These are phyloP conservation scores for Podarcis muralis DNA, from an alignment of 2,113 vertebrate species.

Conservation along the genomic window DNA sequence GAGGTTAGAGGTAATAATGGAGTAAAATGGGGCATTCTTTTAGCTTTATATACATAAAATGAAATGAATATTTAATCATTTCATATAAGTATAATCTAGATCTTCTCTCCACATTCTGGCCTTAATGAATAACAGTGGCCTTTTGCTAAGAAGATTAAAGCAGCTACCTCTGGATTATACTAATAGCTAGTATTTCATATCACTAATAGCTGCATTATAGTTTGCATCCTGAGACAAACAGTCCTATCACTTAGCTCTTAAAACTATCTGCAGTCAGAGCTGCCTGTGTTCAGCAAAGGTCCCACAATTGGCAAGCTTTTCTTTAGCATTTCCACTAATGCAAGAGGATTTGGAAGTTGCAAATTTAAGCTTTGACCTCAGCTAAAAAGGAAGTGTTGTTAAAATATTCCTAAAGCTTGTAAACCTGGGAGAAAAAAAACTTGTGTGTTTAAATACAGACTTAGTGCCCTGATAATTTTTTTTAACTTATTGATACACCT, in stretches of 20 bases:
- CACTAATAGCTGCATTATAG: not conserved
- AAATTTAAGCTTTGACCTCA: constrained; percentile 24
- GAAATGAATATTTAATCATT: rapidly evolving
- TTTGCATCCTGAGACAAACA: constrained; percentile 37
- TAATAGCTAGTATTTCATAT: constrained; percentile 20
- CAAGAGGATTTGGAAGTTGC: not conserved
- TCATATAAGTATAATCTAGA: not conserved
- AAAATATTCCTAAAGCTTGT: not conserved
- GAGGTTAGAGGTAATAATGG: not conserved
- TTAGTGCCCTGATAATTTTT: not conserved
- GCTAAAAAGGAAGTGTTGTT: not conserved
- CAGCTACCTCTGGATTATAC: constrained; percentile 10
- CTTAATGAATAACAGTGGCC: not conserved
- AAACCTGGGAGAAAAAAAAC: not conserved
- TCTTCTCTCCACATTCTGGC: not conserved
- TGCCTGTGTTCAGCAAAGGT: constrained; percentile 29
- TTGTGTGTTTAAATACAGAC: constrained; percentile 10
- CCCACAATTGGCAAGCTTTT: not conserved
- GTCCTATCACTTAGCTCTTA: not conserved
- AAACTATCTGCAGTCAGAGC: not conserved
- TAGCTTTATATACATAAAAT: not conserved
- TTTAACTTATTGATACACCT: not conserved
- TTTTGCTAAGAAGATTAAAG: constrained; percentile 26
- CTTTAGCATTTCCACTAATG: constrained; percentile 24
- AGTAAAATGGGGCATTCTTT: not conserved